These are phyloP conservation scores for Pyrocephalus nanus DNA, from an alignment of 2,797 vertebrate genomes.

Conservation along the genomic window DNA sequence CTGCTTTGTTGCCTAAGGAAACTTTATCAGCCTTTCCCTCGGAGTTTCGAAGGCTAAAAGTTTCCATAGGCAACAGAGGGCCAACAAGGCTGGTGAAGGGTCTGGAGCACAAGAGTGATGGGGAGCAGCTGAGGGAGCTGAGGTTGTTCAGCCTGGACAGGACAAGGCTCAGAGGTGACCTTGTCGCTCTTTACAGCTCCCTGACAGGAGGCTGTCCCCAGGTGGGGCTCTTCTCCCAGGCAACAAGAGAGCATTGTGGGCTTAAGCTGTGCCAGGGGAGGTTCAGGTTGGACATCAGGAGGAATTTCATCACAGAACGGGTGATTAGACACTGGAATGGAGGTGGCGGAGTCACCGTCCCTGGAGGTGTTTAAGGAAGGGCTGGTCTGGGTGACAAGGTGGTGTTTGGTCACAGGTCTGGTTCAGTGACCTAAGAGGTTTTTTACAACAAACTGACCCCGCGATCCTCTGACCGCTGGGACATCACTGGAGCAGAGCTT, in stretches of 20 bases:
- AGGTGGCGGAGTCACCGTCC: fast-evolving
- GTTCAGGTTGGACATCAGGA: not conserved
- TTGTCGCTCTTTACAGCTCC: not conserved
- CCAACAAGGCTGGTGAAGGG: not conserved
- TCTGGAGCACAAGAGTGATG: not conserved
- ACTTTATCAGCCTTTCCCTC: too few species aligned
- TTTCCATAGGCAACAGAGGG: too few species aligned
- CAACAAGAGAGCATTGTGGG: fast-evolving
- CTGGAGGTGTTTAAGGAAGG: too few species aligned
- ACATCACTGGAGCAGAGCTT: not conserved
- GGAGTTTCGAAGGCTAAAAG: too few species aligned
- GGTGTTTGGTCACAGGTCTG: too few species aligned
- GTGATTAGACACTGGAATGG: not conserved
- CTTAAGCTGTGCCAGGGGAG: not conserved
- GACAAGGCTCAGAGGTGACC: not conserved
- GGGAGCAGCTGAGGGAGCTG: not conserved
- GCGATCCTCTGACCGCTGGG: too few species aligned
- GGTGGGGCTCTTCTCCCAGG: not conserved
- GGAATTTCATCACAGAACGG: not conserved
- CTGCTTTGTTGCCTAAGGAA: too few species aligned
- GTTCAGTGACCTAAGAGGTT: not conserved
- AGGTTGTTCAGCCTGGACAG: not conserved
- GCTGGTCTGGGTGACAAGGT: fast-evolving
- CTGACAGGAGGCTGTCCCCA: not conserved
- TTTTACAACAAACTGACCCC: not conserved